These are phyloP conservation scores for Echinarachnius parma DNA, from an alignment of 53 echinoderm and acorn worm genomes.

Conservation along the genomic window DNA sequence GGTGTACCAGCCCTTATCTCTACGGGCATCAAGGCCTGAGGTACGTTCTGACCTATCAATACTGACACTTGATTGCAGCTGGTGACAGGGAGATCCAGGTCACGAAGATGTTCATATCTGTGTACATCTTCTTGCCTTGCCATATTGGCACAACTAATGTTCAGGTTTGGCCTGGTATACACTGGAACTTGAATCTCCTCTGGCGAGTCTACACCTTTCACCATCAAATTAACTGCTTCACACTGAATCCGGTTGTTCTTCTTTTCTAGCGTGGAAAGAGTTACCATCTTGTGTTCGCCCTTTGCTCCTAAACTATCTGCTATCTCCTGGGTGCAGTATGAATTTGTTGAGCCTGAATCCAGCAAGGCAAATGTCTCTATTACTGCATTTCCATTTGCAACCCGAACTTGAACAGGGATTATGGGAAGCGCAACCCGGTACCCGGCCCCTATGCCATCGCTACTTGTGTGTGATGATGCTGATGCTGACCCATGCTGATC, in stretches of 20 bases:
- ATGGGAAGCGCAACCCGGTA: constrained; percentile 48
- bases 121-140: constrained; percentile 25
- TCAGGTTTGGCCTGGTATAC: constrained; percentile 17
- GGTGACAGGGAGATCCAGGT: neutral
- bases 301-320: constrained; percentile 4
- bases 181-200: constrained; percentile 14
- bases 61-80: constrained; percentile 19
- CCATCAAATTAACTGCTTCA: constrained; percentile 26
- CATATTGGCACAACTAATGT: constrained; percentile 6
- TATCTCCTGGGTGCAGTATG: constrained; percentile 38
- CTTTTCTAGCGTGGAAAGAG: constrained; percentile 38
- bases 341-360: constrained; percentile 51
- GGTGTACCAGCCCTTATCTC: constrained; percentile 47
- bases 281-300: neutral
- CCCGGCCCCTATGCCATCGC: constrained; percentile 58
- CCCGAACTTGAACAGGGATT: constrained; percentile 46
- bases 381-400: neutral
- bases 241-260: neutral
- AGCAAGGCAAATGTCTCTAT: constrained; percentile 48
- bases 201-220: neutral
- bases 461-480: no score
- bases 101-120: constrained; percentile 32
- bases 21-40: constrained; percentile 43
- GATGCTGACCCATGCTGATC: no score
- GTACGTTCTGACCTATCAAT: constrained; percentile 69